Percentiles rank a stretch among this genome's conserved stretches.
Evolutionary conservation across 2,113 vertebrate species (phyloP).

Genomic region (Australoheros scitulus): DNA sequence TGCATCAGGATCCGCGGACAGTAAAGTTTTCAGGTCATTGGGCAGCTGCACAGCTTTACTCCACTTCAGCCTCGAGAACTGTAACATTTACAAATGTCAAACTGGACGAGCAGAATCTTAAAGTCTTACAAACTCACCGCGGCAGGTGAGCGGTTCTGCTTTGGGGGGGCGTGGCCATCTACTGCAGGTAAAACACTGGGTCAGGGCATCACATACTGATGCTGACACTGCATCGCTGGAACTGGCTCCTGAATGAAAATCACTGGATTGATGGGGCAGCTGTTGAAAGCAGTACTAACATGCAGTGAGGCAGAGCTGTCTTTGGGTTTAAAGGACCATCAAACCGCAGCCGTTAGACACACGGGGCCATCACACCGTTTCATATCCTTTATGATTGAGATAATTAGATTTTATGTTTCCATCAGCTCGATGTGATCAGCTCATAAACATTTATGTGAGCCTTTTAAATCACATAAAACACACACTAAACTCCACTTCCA

Average conservation of each 20-base stretch:
- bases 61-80: too few species aligned
- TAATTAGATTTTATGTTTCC: background rate
- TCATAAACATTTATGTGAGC: constrained; percentile 32
- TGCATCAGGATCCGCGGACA: too few species aligned
- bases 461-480: constrained; percentile 3
- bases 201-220: too few species aligned
- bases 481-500: background rate
- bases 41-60: too few species aligned
- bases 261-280: background rate
- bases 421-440: background rate
- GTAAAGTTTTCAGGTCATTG: too few species aligned
- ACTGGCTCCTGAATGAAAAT: too few species aligned
- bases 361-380: background rate
- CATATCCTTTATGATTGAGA: background rate
- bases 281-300: too few species aligned
- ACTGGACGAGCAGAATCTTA: too few species aligned
- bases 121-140: too few species aligned
- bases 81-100: too few species aligned
- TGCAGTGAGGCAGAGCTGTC: background rate
- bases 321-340: background rate
- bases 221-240: too few species aligned
- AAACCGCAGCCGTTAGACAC: background rate
- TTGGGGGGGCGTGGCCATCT: background rate
- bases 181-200: background rate
- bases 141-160: background rate